These are phyloP conservation scores for Erinaceus europaeus DNA, from an alignment of 2,113 vertebrate species.

Conservation along the genomic window DNA sequence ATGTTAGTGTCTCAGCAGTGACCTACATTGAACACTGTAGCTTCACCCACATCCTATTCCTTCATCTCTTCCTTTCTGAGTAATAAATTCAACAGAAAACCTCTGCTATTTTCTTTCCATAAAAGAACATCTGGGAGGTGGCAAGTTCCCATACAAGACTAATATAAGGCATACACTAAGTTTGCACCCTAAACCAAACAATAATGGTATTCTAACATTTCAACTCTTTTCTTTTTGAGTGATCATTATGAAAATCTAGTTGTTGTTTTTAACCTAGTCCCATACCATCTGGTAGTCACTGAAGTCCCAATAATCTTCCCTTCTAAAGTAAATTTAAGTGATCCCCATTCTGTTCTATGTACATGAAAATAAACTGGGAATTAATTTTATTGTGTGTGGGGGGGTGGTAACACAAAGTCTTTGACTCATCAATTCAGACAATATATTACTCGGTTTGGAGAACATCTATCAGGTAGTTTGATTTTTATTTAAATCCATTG, in stretches of 20 bases:
- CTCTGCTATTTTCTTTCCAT: neutral
- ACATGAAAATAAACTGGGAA: neutral
- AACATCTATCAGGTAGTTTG: neutral
- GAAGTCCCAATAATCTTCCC: neutral
- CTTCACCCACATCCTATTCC: neutral
- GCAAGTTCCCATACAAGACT: neutral
- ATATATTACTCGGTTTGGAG: slow-evolving; percentile 14
- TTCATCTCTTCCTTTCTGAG: neutral
- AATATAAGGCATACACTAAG: neutral
- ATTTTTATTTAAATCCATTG: slow-evolving; percentile 15
- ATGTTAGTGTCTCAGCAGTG: neutral
- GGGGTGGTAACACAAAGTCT: neutral
- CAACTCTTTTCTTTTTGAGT: neutral
- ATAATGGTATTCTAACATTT: neutral
- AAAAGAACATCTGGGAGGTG: neutral
- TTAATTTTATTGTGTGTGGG: neutral
- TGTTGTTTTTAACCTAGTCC: neutral
- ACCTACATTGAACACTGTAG: neutral
- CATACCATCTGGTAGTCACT: neutral
- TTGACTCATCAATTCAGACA: neutral
- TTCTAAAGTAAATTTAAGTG: neutral
- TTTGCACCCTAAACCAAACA: neutral
- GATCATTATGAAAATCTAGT: no score
- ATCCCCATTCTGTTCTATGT: neutral
- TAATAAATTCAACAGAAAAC: neutral